phyloP scores from a whole-genome alignment of 2,113 vertebrate genomes.

The Nycticryphes semicollaris region DNA sequence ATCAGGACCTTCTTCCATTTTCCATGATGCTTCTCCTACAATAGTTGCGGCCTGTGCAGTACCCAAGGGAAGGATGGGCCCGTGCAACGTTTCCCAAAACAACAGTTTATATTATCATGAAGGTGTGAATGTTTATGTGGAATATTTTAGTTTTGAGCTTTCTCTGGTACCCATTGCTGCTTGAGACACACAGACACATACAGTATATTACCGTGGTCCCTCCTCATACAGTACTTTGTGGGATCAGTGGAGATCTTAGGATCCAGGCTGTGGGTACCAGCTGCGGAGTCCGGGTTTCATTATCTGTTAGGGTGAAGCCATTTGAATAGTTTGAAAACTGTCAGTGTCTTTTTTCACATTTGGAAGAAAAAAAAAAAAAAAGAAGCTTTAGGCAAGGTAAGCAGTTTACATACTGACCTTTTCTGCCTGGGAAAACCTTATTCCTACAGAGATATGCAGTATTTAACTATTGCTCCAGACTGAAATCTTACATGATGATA shows the following conservation, averaged over 20 bases:
- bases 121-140: not conserved
- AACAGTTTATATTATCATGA: not conserved
- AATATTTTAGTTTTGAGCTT: not conserved
- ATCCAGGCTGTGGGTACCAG: rapidly evolving
- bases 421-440: not conserved
- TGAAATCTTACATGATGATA: rapidly evolving
- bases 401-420: not conserved
- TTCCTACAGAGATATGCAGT: not conserved
- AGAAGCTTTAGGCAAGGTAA: not conserved
- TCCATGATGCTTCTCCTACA: not conserved
- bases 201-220: no score
- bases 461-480: not conserved
- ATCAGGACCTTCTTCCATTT: not conserved
- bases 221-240: not conserved
- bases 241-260: not conserved
- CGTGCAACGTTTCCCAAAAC: not conserved
- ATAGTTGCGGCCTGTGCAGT: rapidly evolving
- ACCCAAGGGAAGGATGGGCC: not conserved
- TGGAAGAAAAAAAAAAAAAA: not conserved
- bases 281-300: not conserved
- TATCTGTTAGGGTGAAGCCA: not conserved
- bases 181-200: not conserved
- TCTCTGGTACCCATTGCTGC: not conserved
- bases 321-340: not conserved
- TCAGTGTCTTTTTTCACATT: not conserved